Evolutionary conservation across 2,888 invertebrate species (phyloP).

Genomic region (Macaria liturata): DNA sequence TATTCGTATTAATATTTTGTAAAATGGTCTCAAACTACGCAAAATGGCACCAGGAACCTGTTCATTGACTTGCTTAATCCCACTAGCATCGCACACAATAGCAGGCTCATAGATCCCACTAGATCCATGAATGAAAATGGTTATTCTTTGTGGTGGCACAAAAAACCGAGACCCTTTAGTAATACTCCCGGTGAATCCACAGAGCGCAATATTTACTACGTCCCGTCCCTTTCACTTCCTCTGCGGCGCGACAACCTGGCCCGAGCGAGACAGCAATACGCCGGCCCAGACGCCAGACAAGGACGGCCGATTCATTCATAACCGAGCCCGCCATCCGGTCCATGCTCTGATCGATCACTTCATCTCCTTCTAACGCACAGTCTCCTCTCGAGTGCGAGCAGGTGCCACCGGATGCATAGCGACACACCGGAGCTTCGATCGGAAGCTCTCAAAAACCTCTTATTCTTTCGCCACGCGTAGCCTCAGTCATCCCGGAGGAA

Average conservation of each 20-base stretch:
- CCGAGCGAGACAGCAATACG: constrained; percentile 61
- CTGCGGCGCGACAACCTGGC: constrained; percentile 77
- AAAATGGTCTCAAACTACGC: neutral
- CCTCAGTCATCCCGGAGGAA: constrained; percentile 29
- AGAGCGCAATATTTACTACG: constrained; percentile 81
- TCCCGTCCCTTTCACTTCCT: constrained; percentile 83
- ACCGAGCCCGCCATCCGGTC: constrained; percentile 82
- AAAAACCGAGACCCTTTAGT: constrained; percentile 69
- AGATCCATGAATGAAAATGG: constrained; percentile 69
- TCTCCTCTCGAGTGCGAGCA: constrained; percentile 76
- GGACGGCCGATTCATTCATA: constrained; percentile 81
- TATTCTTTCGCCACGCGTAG: constrained; percentile 51
- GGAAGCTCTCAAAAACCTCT: constrained; percentile 71
- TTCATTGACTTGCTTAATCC: constrained; percentile 22
- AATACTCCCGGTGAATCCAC: constrained; percentile 67
- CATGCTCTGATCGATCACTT: constrained; percentile 75
- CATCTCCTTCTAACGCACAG: constrained; percentile 79
- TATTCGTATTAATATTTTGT: neutral
- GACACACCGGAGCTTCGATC: constrained; percentile 66
- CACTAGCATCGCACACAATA: constrained; percentile 16
- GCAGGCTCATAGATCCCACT: constrained; percentile 24
- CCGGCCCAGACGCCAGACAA: constrained; percentile 53
- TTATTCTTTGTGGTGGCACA: constrained; percentile 67
- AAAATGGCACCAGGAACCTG: constrained; percentile 20
- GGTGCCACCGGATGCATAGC: constrained; percentile 77